These are phyloP conservation scores for Caloenas nicobarica DNA, from an alignment of 2,113 vertebrate species.

Conservation along the genomic window DNA sequence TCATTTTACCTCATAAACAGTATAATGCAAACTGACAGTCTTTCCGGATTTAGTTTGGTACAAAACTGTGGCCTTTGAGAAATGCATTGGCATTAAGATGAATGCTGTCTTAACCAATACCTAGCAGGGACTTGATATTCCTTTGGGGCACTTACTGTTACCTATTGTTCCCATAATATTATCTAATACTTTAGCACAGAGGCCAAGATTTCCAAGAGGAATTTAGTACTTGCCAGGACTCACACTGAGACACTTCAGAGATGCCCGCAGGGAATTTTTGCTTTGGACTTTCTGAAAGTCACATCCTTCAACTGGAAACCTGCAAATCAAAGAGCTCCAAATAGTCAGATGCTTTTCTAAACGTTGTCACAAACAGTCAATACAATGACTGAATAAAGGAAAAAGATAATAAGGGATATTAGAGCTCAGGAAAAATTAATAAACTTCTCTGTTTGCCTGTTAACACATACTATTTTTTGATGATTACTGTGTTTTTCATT, in stretches of 20 bases:
- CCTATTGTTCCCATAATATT: slow-evolving; percentile 22
- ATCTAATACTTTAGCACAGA: slow-evolving; percentile 24
- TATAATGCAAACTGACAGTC: slow-evolving; percentile 43
- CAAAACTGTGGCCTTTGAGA: slow-evolving; percentile 20
- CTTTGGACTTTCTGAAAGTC: not conserved
- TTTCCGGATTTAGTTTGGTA: slow-evolving; percentile 34
- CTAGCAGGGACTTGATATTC: slow-evolving; percentile 35
- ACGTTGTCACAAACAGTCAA: not conserved
- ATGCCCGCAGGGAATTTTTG: not conserved
- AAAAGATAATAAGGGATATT: not conserved
- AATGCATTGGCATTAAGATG: slow-evolving; percentile 54
- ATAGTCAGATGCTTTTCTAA: not conserved
- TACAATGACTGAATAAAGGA: not conserved
- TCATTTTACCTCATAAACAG: not conserved
- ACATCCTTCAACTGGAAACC: not conserved
- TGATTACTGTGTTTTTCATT: not conserved
- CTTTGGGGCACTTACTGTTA: slow-evolving; percentile 34
- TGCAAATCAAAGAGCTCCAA: not conserved
- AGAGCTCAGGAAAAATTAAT: not conserved
- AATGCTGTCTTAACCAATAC: slow-evolving; percentile 48
- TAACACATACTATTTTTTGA: not conserved
- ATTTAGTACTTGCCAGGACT: not conserved
- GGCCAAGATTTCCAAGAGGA: not conserved
- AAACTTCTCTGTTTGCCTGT: not conserved
- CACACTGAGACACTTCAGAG: slow-evolving; percentile 5